These are phyloP conservation scores for Colistium nudipinnis DNA, from an alignment of 2,113 vertebrate species.

Conservation along the genomic window DNA sequence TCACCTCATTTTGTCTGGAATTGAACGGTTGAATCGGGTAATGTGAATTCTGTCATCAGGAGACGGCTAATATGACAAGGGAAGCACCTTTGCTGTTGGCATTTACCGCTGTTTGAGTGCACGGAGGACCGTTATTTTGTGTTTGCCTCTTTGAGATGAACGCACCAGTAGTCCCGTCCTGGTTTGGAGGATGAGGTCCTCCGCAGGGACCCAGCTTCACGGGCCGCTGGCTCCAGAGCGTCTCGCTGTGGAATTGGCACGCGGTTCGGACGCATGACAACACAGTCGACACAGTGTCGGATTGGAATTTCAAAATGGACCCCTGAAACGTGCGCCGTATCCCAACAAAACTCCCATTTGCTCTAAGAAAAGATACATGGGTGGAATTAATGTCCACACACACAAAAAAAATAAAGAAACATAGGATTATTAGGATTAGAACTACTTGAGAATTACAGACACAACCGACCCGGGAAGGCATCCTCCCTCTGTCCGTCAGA, in stretches of 20 bases:
- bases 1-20: neutral
- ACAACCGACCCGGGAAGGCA: constrained; percentile 5
- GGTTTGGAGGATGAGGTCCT: neutral
- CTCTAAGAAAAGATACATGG: neutral
- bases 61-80: neutral
- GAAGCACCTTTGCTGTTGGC: neutral
- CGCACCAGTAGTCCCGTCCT: neutral
- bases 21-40: neutral
- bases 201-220: neutral
- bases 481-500: constrained; percentile 30
- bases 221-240: neutral
- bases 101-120: neutral
- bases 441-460: constrained; percentile 14
- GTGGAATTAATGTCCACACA: neutral
- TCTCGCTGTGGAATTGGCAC: neutral
- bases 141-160: neutral
- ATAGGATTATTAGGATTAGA: too few relatives aligned
- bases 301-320: neutral
- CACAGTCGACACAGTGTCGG: neutral
- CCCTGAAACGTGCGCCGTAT: neutral
- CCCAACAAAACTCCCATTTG: neutral
- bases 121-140: neutral
- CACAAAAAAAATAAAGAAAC: too few relatives aligned
- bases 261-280: neutral
- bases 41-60: neutral